phyloP scores from a whole-genome alignment of 2,113 vertebrate species.

The Sinocyclocheilus maitianheensis region DNA sequence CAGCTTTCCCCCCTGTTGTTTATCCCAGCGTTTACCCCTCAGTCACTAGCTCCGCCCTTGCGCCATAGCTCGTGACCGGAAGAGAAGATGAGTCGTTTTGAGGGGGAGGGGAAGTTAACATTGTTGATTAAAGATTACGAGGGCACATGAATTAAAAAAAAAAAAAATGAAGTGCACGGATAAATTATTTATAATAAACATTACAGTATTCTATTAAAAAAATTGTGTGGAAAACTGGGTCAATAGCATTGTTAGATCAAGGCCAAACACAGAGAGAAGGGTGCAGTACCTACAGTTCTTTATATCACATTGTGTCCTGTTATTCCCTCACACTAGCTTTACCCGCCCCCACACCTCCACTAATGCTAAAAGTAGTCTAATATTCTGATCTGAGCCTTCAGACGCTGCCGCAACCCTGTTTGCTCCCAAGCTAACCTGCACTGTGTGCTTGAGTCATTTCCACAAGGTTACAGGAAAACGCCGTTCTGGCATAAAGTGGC shows the following conservation, averaged over 20 bases:
- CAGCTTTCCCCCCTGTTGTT: too few relatives aligned
- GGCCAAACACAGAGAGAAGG: not conserved
- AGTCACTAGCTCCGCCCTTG: too few relatives aligned
- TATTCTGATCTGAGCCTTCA: not conserved
- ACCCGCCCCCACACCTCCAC: not conserved
- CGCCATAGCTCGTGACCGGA: too few relatives aligned
- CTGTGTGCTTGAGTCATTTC: slow-evolving; percentile 8
- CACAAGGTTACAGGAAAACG: slow-evolving; percentile 39
- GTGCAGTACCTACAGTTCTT: not conserved
- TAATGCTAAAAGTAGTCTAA: not conserved
- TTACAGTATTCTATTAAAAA: too few relatives aligned
- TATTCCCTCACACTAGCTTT: not conserved
- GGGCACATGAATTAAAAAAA: too few relatives aligned
- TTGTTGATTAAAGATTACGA: too few relatives aligned
- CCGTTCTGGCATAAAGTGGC: not conserved
- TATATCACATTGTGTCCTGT: not conserved
- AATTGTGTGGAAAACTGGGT: not conserved
- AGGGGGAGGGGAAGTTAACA: too few relatives aligned
- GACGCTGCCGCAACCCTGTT: not conserved
- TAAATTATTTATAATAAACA: too few relatives aligned
- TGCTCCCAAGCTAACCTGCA: not conserved
- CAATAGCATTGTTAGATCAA: not conserved
- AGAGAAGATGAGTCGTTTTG: too few relatives aligned
- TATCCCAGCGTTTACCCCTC: too few relatives aligned
- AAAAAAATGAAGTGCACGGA: too few relatives aligned